Evolutionary conservation across 1,140 invertebrate species (phyloP), one percentile per base, ranked within the genome.

Genomic region (Mercenaria mercenaria): DNA sequence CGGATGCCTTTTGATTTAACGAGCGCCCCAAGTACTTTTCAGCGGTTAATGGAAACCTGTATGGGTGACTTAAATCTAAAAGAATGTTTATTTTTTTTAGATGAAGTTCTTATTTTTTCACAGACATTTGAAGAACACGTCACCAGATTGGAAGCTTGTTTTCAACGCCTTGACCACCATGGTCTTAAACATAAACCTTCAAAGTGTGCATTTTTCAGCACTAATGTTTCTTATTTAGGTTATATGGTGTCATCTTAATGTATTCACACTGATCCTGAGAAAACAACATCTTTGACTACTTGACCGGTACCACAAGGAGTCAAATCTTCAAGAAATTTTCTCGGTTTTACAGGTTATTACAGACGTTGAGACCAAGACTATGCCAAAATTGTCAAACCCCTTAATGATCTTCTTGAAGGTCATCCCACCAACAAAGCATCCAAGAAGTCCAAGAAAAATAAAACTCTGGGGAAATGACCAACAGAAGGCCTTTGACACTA

Each of bases 81-180:
- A 50, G 82, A 84, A 29, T 84, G 82, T 84, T 34, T 72, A 2
- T 26, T 84, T 32, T 72, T 84, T 52, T n/a, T 84, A 29, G 67
- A 72, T 23, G 82, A 84, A 20, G 39, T 72, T 72, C 39, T 72
- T 1, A 43, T 69, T 34, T 50, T 41, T 72, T 69, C 61, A 34
- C 34, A 50, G 47, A 72, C 50, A 11, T 81, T 81, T 81, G 79
- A 81, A 4, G 52, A 81, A 26, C 79, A 84, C 37, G 4, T 81
- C 11, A 13, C 26, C 1, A 32, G 79, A 23, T 15, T 81, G 18
- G 50, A 81, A 11, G 47, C 79, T 61, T 50, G 39, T 29, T 72
- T 50, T 77, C 20, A 41, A 15, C 39, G 23, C 15, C 39, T 15
- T 18, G 11, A 23, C 10, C 13, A n/a, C 13, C 26, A 77, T 23